phyloP scores from a whole-genome alignment of 2,888 invertebrate genomes.

The Nomada ruficornis region DNA sequence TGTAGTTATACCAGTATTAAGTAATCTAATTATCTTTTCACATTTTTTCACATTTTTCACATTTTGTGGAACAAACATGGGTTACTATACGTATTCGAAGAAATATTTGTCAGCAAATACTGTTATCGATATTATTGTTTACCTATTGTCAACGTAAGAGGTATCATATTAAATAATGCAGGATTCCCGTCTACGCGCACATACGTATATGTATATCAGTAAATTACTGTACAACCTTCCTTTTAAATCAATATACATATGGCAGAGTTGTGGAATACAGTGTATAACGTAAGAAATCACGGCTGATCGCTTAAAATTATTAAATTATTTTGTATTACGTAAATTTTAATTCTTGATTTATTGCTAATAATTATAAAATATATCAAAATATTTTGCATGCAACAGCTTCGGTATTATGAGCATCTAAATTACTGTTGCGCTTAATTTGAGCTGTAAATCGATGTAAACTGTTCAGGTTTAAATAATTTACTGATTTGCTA shows the following conservation, averaged over 20 bases:
- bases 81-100: not conserved
- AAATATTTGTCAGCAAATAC: not conserved
- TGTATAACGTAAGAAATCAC: slow-evolving; percentile 4
- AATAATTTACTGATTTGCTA: no score
- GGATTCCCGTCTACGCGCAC: not conserved
- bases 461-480: no score
- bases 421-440: no score
- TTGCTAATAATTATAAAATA: not conserved
- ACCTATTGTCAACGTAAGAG: not conserved
- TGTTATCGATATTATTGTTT: not conserved
- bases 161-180: slow-evolving; percentile 11
- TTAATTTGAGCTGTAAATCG: no score
- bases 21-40: no score
- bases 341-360: not conserved
- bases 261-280: not conserved
- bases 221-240: slow-evolving; percentile 10
- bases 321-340: not conserved
- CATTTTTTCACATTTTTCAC: no score
- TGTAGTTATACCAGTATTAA: no score
- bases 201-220: not conserved
- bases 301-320: not conserved
- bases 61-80: no score
- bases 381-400: not conserved
- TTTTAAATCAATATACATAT: slow-evolving; percentile 21
- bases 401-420: no score